Conservation (phyloP, 2,888 invertebrate species). For the Cheilosia grossa region DNA sequence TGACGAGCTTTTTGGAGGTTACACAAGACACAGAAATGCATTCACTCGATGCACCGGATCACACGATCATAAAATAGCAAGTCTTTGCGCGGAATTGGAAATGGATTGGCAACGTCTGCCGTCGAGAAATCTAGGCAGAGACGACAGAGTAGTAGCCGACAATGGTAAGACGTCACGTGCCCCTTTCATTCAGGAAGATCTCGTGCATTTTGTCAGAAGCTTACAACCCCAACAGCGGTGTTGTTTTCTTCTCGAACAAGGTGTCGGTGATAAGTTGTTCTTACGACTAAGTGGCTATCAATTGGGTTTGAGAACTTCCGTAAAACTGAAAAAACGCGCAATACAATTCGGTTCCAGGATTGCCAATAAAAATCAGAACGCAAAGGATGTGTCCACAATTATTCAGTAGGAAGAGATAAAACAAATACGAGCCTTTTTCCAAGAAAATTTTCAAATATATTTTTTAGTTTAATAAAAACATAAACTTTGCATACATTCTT, state of each 20-base stretch:
- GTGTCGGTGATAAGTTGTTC: slow-evolving; percentile 96
- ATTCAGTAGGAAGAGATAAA: slow-evolving; percentile 35
- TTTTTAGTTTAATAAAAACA: slow-evolving; percentile 64
- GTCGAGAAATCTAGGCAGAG: slow-evolving; percentile 95
- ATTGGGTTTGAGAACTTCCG: slow-evolving; percentile 87
- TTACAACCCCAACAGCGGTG: slow-evolving; percentile 87
- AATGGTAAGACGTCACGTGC: slow-evolving; percentile 93
- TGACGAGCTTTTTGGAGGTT: slow-evolving; percentile 98
- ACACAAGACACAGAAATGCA: slow-evolving; percentile 92
- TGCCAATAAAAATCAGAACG: slow-evolving; percentile 95
- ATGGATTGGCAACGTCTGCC: slow-evolving; percentile 94
- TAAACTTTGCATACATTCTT: slow-evolving; percentile 47
- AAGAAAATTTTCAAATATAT: neutral
- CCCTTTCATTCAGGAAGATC: slow-evolving; percentile 90
- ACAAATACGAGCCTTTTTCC: neutral
- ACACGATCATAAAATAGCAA: slow-evolving; percentile 83
- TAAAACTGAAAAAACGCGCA: slow-evolving; percentile 93
- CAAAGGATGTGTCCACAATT: slow-evolving; percentile 87
- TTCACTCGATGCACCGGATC: slow-evolving; percentile 85
- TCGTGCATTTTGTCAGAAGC: slow-evolving; percentile 86
- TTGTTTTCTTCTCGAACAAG: slow-evolving; percentile 85
- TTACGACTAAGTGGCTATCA: slow-evolving; percentile 89
- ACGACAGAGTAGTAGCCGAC: slow-evolving; percentile 96
- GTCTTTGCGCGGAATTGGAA: slow-evolving; percentile 86
- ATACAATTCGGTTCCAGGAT: slow-evolving; percentile 99